Base-by-base conservation (phyloP, 2,797 vertebrate species). In the Numenius phaeopus region DNA sequence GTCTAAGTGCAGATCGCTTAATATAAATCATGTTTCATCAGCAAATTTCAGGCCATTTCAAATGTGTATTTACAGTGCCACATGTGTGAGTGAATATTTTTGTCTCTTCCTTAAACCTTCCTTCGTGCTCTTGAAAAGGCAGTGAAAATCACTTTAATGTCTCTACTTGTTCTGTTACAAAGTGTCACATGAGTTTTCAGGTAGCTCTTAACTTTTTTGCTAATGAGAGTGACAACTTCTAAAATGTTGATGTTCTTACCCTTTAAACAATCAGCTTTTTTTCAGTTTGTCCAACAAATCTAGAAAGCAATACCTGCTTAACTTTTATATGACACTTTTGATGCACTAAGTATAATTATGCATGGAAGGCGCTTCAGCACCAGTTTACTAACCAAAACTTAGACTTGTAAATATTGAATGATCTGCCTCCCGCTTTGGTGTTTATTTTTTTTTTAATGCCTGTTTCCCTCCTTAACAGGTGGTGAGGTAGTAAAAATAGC, bases 401-500 rank as follows among this genome's bases (percentile, higher is more conserved):
- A 96, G 87, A 91, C n/a, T 7, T 81, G 49, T 87, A 42, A 81
- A 8, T 77, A 20, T 50, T 62, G 65, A 92, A 65, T 27, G 54
- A 5, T 40, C 49, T 0, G 0, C 65, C 34, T 91, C 32, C 76
- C 29, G 9, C 44, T 77, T 72, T 46, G 75, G 71, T 29, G 47
- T 59, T 55, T 58, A 5, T 6, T 64, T 19, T 40, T 39, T 75
- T 80, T 69, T 76, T 91, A 95, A 94, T 80, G 58, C 76, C 32
- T 64, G 4, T 94, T 92, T 97, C 87, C 82, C 85, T 94, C 75
- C 39, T 95, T 83, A 37, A 85, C 95, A 99, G 99, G 99, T 98
- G 99, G 99, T 76, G 99, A 99, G 91, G 98, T 98, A 94, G 99
- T 99, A 94, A 99, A 99, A 98, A 99, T 99, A 82, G 98, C 98